These are phyloP conservation scores for Valencia hispanica DNA, from an alignment of 2,797 vertebrate species.

Conservation along the genomic window DNA sequence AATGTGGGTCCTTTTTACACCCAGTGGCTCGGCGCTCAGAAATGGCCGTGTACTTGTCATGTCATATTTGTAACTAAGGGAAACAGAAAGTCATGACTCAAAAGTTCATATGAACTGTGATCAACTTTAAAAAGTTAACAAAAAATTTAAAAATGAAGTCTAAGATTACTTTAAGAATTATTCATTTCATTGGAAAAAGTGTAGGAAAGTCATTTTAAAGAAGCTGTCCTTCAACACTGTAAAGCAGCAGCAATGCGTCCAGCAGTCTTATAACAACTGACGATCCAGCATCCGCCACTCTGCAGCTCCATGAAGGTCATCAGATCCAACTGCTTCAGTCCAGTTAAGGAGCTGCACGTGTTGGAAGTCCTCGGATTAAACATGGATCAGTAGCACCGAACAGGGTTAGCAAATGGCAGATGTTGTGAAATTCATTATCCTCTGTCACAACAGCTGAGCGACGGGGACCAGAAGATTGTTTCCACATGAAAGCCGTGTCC, in stretches of 20 bases:
- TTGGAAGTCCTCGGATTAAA: conserved; percentile 72
- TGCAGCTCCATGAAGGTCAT: background rate
- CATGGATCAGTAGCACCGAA: conserved; percentile 76
- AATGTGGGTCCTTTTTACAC: too few relatives aligned
- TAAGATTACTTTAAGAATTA: too few relatives aligned
- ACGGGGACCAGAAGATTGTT: conserved; percentile 66
- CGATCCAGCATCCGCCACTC: background rate
- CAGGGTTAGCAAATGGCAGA: conserved; percentile 78
- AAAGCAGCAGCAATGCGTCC: background rate
- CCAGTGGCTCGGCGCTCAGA: too few relatives aligned
- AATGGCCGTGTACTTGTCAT: too few relatives aligned
- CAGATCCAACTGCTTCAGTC: conserved; percentile 65
- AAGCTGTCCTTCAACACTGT: background rate
- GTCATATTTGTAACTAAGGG: background rate
- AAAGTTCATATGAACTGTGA: too few relatives aligned
- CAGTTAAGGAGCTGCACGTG: conserved; percentile 57
- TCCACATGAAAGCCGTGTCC: conserved; percentile 76
- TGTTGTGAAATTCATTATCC: conserved; percentile 79
- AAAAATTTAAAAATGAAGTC: too few relatives aligned
- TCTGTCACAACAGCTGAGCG: conserved; percentile 73
- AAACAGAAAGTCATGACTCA: too few relatives aligned
- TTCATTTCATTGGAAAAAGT: too few relatives aligned
- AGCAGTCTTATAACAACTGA: background rate
- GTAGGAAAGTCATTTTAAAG: background rate
- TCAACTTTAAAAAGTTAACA: too few relatives aligned